Base-by-base conservation (phyloP, 2,888 invertebrate species). In the Argyra leucocephala region DNA sequence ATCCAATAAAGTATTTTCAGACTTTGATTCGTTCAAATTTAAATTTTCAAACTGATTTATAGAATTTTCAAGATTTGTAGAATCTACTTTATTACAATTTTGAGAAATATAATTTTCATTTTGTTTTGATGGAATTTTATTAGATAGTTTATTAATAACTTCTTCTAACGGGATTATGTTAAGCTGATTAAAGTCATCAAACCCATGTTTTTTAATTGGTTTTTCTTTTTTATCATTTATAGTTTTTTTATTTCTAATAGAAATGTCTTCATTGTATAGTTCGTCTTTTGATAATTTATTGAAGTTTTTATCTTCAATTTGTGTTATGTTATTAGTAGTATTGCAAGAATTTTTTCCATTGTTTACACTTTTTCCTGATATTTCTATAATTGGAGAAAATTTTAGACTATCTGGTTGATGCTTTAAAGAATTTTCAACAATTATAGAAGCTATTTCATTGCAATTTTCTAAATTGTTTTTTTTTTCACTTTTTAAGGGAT, bases 1-100 rank as follows among this genome's bases (percentile, higher is more conserved):
- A 7, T 64, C 37, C 59, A 24, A 36, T 36, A 31, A 21, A 63
- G 15, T 62, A 62, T 57, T 31, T 63, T 48, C 15, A 48, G n/a
- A n/a, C 2, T 18, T 15, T 12, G 15, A 48, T 18, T 48, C 18
- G 5, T 48, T 48, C 15, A 48, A 48, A 48, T 48, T 6, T 2
- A 48, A 48, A 18, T 48, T 48, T 48, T 48, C 18, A 48, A 48
- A 48, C 18, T 12, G 31, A 31, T 48, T 18, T 15, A 18, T 18
- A 48, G 15, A 48, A 15, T 48, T 48, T 15, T 48, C 48, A 48
- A 12, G 3, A 3, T 12, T 48, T 15, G 18, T 31, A 7, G 31
- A 31, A 31, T 9, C 48, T 6, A 18, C 15, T 48, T 48, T 15
- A 48, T 48, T 48, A 5, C 48, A 18, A 18, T 48, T 18, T 18